Conservation (phyloP, 2,113 vertebrate genomes). For the Rattus rattus region DNA sequence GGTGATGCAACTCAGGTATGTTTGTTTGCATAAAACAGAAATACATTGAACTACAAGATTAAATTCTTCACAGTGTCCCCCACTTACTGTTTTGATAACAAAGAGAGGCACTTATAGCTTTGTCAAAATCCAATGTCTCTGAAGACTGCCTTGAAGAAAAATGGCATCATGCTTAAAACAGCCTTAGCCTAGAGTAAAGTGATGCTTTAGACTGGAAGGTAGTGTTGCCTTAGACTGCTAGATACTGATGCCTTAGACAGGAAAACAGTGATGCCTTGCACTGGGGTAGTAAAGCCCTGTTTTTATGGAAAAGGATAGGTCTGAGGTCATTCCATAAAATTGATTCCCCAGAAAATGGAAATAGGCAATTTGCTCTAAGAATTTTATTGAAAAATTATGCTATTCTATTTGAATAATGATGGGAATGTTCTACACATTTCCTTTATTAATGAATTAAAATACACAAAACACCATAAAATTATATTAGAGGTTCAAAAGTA, state of each 20-base stretch:
- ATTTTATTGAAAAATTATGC: slow-evolving; percentile 84
- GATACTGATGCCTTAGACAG: not conserved
- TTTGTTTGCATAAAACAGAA: slow-evolving; percentile 37
- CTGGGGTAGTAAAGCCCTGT: slow-evolving; percentile 79
- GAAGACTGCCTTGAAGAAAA: slow-evolving; percentile 71
- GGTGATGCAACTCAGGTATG: slow-evolving; percentile 1
- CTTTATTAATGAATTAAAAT: slow-evolving; percentile 84
- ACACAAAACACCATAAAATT: slow-evolving; percentile 84
- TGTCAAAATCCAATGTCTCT: slow-evolving; percentile 75
- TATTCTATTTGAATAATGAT: slow-evolving; percentile 84
- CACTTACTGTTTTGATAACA: slow-evolving; percentile 25
- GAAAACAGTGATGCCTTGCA: slow-evolving; percentile 73
- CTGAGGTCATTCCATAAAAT: slow-evolving; percentile 82
- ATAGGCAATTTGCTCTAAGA: slow-evolving; percentile 81
- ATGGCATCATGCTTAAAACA: slow-evolving; percentile 66
- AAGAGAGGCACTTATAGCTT: slow-evolving; percentile 49
- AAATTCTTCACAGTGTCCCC: slow-evolving; percentile 52
- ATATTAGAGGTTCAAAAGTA: slow-evolving; percentile 83
- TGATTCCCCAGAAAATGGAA: slow-evolving; percentile 83
- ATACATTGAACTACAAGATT: slow-evolving; percentile 48
- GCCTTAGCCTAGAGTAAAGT: too few relatives aligned
- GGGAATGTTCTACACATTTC: slow-evolving; percentile 79
- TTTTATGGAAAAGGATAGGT: slow-evolving; percentile 81
- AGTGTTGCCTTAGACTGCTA: not conserved
- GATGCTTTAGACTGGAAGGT: not conserved